phyloP scores from a whole-genome alignment of 2,113 vertebrate genomes.

The Hucho hucho region DNA sequence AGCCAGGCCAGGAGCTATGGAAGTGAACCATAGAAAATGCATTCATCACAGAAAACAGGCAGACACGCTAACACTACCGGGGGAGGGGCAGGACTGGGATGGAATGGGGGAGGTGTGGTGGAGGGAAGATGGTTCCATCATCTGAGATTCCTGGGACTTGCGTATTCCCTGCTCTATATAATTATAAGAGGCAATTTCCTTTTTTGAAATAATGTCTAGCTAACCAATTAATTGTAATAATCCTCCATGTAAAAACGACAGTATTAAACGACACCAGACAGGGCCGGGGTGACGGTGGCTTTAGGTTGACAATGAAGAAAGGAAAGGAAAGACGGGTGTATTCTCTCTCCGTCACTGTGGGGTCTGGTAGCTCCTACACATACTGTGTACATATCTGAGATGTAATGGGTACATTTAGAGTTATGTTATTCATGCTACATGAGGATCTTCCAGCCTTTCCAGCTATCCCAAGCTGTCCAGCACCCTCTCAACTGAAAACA shows the following conservation, averaged over 20 bases:
- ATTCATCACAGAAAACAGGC: constrained; percentile 73
- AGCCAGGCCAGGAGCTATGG: not conserved
- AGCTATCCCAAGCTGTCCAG: constrained; percentile 50
- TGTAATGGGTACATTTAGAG: too few species aligned
- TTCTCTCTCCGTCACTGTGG: too few species aligned
- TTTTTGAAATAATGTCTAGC: constrained; percentile 76
- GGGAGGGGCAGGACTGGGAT: constrained; percentile 28
- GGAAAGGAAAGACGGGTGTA: not conserved
- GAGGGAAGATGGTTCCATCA: constrained; percentile 53
- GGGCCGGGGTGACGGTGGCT: not conserved
- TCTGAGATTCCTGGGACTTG: constrained; percentile 75
- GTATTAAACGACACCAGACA: constrained; percentile 28
- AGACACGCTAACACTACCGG: constrained; percentile 36
- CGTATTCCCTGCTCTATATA: constrained; percentile 76
- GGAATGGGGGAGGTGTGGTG: not conserved
- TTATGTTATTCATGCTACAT: constrained; percentile 36
- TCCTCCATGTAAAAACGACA: constrained; percentile 66
- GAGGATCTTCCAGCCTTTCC: constrained; percentile 49
- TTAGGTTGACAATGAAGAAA: not conserved
- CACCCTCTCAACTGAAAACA: constrained; percentile 54
- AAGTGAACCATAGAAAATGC: constrained; percentile 61
- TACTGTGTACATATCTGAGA: too few species aligned
- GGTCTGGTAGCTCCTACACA: too few species aligned
- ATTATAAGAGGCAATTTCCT: constrained; percentile 78
- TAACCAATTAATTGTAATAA: constrained; percentile 76